A percentile compares a stretch with the other conserved stretches of the same genome.
phyloP scores from a whole-genome alignment of 2,888 invertebrate species.

The Keiferia lycopersicella region DNA sequence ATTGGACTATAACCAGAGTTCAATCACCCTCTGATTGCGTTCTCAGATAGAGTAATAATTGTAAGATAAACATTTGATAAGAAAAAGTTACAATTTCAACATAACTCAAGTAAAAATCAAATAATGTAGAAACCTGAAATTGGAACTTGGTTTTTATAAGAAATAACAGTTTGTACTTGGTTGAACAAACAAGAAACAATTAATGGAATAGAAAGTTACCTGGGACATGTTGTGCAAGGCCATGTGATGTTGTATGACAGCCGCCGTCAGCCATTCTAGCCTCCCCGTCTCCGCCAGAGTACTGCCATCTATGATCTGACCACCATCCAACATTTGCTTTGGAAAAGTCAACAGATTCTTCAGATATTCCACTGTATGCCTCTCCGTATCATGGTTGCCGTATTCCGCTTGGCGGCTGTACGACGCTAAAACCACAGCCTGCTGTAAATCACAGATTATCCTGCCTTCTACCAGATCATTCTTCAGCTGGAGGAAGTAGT shows the following conservation, averaged over 20 bases:
- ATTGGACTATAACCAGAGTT: background rate
- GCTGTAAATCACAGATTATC: constrained; percentile 93
- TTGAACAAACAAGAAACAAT: background rate
- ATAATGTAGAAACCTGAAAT: background rate
- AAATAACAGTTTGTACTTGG: background rate
- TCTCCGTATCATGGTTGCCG: constrained; percentile 92
- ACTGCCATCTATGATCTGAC: constrained; percentile 71
- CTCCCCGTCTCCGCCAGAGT: constrained; percentile 85
- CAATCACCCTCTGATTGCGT: background rate
- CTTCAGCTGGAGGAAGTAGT: constrained; percentile 97
- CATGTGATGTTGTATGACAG: constrained; percentile 88
- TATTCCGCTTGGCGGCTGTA: constrained; percentile 98
- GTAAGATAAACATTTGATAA: background rate
- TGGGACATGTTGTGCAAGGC: constrained; percentile 87
- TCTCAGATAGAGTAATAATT: background rate
- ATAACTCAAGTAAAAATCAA: background rate
- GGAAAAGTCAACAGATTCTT: constrained; percentile 96
- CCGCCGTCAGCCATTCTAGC: constrained; percentile 88
- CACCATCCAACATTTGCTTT: constrained; percentile 85
- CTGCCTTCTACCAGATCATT: constrained; percentile 96
- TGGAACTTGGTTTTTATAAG: background rate
- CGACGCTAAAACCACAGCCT: constrained; percentile 94
- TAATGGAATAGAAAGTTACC: constrained; percentile 59
- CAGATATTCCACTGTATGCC: constrained; percentile 95
- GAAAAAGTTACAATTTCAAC: background rate